Evolutionary conservation across 64 coral and sea anemone species (phyloP).

Genomic region (Stichodactyla helianthus): DNA sequence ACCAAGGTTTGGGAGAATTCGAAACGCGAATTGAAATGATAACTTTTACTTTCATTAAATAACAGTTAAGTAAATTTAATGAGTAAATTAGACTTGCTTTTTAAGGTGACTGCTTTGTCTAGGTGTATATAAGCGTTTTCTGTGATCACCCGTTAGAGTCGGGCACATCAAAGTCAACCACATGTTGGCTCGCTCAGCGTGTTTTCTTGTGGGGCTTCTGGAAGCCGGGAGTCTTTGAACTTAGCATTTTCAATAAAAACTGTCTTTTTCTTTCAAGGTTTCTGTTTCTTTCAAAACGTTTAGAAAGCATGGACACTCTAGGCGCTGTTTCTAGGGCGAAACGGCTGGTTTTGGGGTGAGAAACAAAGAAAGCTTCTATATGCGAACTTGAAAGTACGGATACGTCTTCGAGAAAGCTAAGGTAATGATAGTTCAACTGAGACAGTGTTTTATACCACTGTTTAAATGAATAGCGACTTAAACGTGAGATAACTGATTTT

Average conservation of each 20-base stretch:
- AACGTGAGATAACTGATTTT: background rate
- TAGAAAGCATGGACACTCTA: background rate
- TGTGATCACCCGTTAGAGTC: background rate
- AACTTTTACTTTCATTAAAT: background rate
- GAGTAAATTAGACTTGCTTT: background rate
- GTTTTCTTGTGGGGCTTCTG: background rate
- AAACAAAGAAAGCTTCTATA: no score
- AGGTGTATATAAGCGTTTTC: no score
- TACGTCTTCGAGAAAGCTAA: background rate
- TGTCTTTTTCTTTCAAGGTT: background rate
- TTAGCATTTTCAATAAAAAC: slow-evolving; percentile 13
- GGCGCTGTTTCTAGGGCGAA: background rate
- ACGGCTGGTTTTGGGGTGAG: background rate
- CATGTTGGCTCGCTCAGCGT: background rate
- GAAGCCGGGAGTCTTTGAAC: background rate
- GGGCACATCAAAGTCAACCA: background rate
- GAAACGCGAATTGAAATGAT: background rate
- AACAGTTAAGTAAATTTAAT: background rate
- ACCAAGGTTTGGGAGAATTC: background rate
- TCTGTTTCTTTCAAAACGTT: background rate
- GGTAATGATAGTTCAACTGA: background rate
- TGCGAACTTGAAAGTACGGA: background rate
- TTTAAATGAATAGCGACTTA: background rate
- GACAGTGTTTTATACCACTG: background rate
- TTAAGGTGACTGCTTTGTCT: no score